Base-by-base conservation (phyloP, 2,113 vertebrate genomes). In the Melanerpes aurifrons region DNA sequence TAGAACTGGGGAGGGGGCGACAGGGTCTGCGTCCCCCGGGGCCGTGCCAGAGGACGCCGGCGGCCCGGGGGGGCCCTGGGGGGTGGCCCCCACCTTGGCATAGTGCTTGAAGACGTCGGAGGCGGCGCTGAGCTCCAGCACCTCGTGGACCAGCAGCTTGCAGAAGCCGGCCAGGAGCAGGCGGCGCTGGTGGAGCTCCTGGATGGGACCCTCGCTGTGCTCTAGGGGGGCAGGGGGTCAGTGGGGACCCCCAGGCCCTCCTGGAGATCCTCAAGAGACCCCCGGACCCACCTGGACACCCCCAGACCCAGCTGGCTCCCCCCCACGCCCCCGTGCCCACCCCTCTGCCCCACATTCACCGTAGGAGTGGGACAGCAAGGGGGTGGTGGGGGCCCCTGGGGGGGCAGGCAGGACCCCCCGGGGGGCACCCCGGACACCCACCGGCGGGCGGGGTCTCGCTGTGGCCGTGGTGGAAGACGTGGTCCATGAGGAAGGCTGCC, bases 101-200 rank as follows among this genome's bases (percentile, higher is more conserved):
- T 98, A 99, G 92, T 98, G 97, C 91, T 98, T 98, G 96, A 99
- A 98, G 92, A 99, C 79, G 5, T 98, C 98, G 0, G 98, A 98
- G 73, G 98, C 98, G 1, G 98, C 97, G 0, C 93, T 94, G 72
- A 99, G 97, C 63, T 99, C 98, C 79, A 99, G 94, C 32, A 98
- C 98, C 3, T 98, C 97, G 10, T 97, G 98, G 58, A 99, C 75
- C 53, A 99, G 93, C 57, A 99, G 97, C 45, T 99, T 99, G 93
- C 98, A 99, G 96, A 98, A 99, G 26, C 98, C 98, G 0, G 98
- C 98, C 75, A 99, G 96, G n/a, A 99, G 98, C 58, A 96, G 98
- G 21, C 99, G 98, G 63, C 98, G 98, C 73, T 92, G 97, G 91
- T 98, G 98, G 45, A 99, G 97, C 45, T 92, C 81, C 50, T 93